These are phyloP conservation scores for Microcebus griseorufus DNA, from an alignment of 2,113 vertebrate genomes.

Conservation along the genomic window DNA sequence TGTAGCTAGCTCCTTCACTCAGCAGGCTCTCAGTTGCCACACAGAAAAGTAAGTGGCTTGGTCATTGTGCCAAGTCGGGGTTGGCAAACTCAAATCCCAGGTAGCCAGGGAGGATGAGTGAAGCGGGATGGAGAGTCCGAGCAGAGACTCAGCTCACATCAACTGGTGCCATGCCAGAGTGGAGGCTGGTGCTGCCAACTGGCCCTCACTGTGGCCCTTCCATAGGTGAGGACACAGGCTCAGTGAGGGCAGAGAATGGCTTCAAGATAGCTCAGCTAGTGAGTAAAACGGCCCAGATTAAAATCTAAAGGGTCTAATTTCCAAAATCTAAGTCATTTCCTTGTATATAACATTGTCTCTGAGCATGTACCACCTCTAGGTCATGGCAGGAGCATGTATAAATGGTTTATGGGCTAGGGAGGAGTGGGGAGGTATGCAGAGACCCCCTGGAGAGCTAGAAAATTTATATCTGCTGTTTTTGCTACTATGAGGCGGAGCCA, in stretches of 20 bases:
- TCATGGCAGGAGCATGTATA: neutral
- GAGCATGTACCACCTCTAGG: neutral
- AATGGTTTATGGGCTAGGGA: neutral
- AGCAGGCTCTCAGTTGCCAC: neutral
- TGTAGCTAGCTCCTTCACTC: neutral
- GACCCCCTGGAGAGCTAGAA: neutral
- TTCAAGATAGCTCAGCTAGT: neutral
- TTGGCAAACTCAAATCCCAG: neutral
- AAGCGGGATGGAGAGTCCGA: neutral
- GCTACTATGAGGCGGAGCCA: neutral
- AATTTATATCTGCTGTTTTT: neutral
- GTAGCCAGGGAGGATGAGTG: neutral
- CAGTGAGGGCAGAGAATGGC: neutral
- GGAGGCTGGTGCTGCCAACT: neutral
- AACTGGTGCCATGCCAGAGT: neutral
- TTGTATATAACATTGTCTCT: neutral
- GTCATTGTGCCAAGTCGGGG: neutral
- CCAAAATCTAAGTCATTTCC: neutral
- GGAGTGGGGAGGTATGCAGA: neutral
- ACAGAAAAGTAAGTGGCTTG: neutral
- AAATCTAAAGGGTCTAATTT: neutral
- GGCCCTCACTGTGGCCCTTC: neutral
- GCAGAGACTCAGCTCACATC: neutral
- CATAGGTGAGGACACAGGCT: neutral
- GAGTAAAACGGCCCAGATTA: neutral